Evolutionary conservation across 2,797 vertebrate species (phyloP).

Genomic region (Myoxocephalus aenaeus): DNA sequence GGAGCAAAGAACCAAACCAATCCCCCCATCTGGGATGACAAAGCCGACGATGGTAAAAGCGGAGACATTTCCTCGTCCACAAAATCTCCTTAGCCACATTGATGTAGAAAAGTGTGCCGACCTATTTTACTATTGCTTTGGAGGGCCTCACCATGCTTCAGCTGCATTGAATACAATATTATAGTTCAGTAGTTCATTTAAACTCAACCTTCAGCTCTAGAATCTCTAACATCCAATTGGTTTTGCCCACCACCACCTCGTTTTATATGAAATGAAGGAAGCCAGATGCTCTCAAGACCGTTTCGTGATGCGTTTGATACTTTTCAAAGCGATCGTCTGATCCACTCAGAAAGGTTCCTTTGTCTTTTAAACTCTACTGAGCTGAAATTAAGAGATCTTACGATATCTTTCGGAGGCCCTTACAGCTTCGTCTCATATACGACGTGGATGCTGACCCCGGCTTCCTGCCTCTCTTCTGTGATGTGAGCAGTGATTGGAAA

Average conservation of each 20-base stretch:
- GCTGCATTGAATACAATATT: neutral
- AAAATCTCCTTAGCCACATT: neutral
- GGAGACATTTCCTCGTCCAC: too few relatives aligned
- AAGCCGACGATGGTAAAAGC: too few relatives aligned
- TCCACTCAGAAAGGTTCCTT: conserved; percentile 20
- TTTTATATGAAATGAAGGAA: conserved; percentile 44
- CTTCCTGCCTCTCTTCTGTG: conserved; percentile 12
- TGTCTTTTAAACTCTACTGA: conserved; percentile 9
- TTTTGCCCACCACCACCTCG: conserved; percentile 10
- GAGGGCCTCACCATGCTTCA: neutral
- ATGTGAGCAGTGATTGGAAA: conserved; percentile 6
- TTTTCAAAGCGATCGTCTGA: conserved; percentile 28
- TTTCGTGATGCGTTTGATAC: conserved; percentile 30
- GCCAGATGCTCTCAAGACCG: conserved; percentile 38
- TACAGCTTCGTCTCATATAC: conserved; percentile 27
- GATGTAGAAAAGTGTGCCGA: neutral
- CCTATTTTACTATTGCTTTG: neutral
- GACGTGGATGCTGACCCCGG: conserved; percentile 5
- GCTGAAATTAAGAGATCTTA: conserved; percentile 44
- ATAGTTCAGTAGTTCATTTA: neutral
- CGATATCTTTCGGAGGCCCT: conserved; percentile 36
- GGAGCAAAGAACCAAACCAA: neutral
- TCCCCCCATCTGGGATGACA: too few relatives aligned
- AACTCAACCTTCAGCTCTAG: neutral
- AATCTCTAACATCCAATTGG: neutral